Base-by-base conservation (phyloP, 2,888 invertebrate species). In the Nasonia oneida region DNA sequence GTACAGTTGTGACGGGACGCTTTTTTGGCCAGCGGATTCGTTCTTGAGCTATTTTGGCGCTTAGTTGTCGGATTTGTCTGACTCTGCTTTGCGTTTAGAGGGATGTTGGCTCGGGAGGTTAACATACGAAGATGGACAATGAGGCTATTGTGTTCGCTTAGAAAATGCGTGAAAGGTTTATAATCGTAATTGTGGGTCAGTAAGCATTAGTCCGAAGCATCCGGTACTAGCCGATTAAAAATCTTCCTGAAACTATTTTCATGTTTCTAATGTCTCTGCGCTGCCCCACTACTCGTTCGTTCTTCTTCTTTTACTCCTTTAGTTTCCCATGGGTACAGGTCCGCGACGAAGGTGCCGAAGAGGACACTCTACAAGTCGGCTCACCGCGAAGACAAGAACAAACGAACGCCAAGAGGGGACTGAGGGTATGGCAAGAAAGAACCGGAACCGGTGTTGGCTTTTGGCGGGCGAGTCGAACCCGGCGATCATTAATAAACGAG, bases 401-500 rank as follows among this genome's bases (percentile, higher is more conserved):
- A 76, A 70, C 47, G 47, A 23, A 73, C 23, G 39, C 18, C 18
- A 14, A 57, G 15, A 70, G 33, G 61, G 67, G 64, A 37, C 57
- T 61, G 57, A 15, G 74, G 71, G 6, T 18, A 87, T 75, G 85
- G 86, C 83, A 86, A 83, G 81, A 83, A 84, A 85, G 76, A 85
- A 87, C 85, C 85, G 84, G 86, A 87, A 87, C 78, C 78, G 73
- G 70, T 67, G 29, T 50, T 47, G 42, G 78, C 57, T 87, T 89
- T n/a, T 88, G 87, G 83, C 84, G 81, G 88, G 67, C 64, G 73
- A 73, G 73, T 87, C 88, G 86, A 86, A 88, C 89, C 82, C 82
- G 86, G 81, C 87, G 88, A 90, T 91, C 91, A 92, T 92, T 92
- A 91, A 92, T 92, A 92, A 91, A 91, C 90, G 89, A 89, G 89